Base-by-base conservation (phyloP, 2,888 invertebrate genomes). In the Hirtodrosophila alboralis region DNA sequence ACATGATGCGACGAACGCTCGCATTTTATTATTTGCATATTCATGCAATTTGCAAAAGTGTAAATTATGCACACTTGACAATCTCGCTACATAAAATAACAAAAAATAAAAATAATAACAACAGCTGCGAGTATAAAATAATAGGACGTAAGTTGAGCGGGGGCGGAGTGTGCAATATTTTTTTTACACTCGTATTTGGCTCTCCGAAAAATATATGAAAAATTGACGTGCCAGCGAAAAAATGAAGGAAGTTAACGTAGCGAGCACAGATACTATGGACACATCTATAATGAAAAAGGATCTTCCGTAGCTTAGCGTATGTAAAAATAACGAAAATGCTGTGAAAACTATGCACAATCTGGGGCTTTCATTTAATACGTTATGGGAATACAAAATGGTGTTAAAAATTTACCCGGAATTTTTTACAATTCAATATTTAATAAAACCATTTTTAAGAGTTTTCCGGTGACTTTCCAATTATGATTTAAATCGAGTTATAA, bases 1-100 rank as follows among this genome's bases (percentile, higher is more conserved):
- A 65, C 47, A 57, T 26, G 38, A 3, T 28, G 28, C 47, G 51
- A 13, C 31, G 66, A 44, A 47, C 43, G 53, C 62, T 61, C 67
- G 54, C 47, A 66, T 65, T 67, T 68, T 57, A 57, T 75, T 65
- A 75, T 76, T 72, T 74, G 81, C 77, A 81, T 81, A 75, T 81
- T 79, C 72, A 73, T 84, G 77, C 76, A 67, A 83, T 85, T 79
- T 74, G 62, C 68, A 67, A 74, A 70, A 51, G 73, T 76, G 84
- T 80, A 76, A 86, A 65, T 72, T 86, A 84, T 86, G 84, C 86
- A 77, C 73, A 70, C 79, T 73, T 64, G 67, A 65, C 78, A 86
- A 80, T 84, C 67, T 77, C 63, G 66, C 80, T 65, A 66, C 66
- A 79, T 5, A 72, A 78, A 75, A 54, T 52, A 68, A 61, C 56